Base-by-base conservation (phyloP, 2,797 vertebrate genomes). In the Morelia viridis region DNA sequence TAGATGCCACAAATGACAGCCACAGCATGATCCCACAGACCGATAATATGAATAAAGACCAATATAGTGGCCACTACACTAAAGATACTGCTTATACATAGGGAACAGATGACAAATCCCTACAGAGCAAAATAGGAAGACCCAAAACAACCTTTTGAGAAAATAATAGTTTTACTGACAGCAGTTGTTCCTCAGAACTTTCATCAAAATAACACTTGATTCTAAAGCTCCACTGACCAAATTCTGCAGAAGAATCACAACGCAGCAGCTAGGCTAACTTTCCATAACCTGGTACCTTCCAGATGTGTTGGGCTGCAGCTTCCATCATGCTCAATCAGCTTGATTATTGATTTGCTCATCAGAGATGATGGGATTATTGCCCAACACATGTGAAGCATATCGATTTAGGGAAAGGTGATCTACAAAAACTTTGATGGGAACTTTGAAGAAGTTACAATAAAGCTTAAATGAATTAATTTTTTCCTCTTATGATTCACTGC, bases 1-100 rank as follows among this genome's bases (percentile, higher is more conserved):
- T 5, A 85, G 57, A 83, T 53, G 92, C 89, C 56, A 90, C 90
- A 92, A 92, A 88, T 90, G 91, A 92, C 71, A 93, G 83, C n/a
- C 65, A 92, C 83, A 91, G 87, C 50, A 89, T 89, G 89, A 83
- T 26, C 3, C 89, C 60, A 57, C 31, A 68, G 60, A 91, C 53
- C 65, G 84, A 53, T 87, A 87, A 91, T 80, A 61, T 64, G 24
- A 57, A 87, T 65, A 76, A 46, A 28, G 50, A 10, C 58, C 50
- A 3, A 87, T 87, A 89, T 19, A 65, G 60, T 71, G n/a, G 60
- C 19, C 35, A 62, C 13, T 53, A 89, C 35, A 87, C 62, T 46
- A 92, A 64, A 76, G 15, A 11, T 6, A 31, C 1, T 86, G 46
- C 65, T 71, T 87, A 91, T 83, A 68, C 58, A 58, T 19, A 85